Percentiles rank a stretch among this genome's conserved stretches.
Conservation (phyloP, 1,140 invertebrate genomes). For the Plodia interpunctella region DNA sequence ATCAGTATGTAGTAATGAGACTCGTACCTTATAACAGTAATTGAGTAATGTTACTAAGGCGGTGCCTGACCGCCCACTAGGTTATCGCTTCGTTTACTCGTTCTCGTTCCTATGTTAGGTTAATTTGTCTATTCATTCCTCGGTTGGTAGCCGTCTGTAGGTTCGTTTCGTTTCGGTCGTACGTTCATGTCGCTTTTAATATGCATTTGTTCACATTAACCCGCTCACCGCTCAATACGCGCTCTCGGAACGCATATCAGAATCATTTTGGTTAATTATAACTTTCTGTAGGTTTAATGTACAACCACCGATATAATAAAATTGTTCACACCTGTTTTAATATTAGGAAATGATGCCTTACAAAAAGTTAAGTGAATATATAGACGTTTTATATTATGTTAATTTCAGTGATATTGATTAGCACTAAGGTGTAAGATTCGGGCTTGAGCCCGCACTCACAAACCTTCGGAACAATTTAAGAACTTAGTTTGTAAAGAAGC, state of each 20-base stretch:
- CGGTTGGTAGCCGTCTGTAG: slow-evolving; percentile 14
- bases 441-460: slow-evolving; percentile 51
- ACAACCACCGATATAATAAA: slow-evolving; percentile 66
- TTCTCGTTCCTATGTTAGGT: slow-evolving; percentile 69
- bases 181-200: slow-evolving; percentile 18
- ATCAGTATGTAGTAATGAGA: slow-evolving; percentile 60
- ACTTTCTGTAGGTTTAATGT: slow-evolving; percentile 63
- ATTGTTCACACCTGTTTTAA: slow-evolving; percentile 62
- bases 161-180: slow-evolving; percentile 27
- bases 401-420: slow-evolving; percentile 72
- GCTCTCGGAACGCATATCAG: slow-evolving; percentile 22
- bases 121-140: slow-evolving; percentile 71
- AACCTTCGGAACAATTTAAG: slow-evolving; percentile 71
- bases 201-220: slow-evolving; percentile 12
- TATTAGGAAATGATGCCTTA: slow-evolving; percentile 74
- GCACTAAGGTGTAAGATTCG: slow-evolving; percentile 66
- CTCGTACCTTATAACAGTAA: slow-evolving; percentile 63
- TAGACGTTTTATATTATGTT: slow-evolving; percentile 74
- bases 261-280: slow-evolving; percentile 43
- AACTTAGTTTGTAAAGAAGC: slow-evolving; percentile 75
- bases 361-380: slow-evolving; percentile 74
- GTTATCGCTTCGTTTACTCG: slow-evolving; percentile 54
- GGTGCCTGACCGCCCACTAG: slow-evolving; percentile 63
- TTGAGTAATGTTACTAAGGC: slow-evolving; percentile 53
- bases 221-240: slow-evolving; percentile 7